Evolutionary conservation across 2,888 invertebrate genomes (phyloP).

Genomic region (Ochropleura plecta): DNA sequence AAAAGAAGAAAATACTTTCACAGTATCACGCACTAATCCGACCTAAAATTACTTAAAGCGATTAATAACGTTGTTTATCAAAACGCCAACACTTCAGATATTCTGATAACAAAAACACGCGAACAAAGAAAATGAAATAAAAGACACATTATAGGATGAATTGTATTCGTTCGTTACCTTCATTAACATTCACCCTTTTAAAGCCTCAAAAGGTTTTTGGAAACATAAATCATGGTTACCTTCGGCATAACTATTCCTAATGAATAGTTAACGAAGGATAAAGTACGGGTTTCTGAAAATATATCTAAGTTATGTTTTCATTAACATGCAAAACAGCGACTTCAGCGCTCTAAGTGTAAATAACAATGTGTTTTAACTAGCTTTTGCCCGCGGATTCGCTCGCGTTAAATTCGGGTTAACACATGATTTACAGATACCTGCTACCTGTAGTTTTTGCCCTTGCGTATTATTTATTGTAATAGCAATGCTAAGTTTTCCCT

Average conservation of each 20-base stretch:
- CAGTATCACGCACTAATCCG: constrained; percentile 59
- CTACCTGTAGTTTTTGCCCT: no score
- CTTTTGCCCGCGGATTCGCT: no score
- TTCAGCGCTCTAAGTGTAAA: neutral
- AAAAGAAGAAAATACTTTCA: constrained; percentile 7
- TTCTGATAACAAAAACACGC: constrained; percentile 72
- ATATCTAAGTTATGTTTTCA: constrained; percentile 27
- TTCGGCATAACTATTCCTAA: constrained; percentile 60
- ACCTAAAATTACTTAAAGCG: constrained; percentile 53
- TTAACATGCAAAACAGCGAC: constrained; percentile 16
- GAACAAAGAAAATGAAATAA: constrained; percentile 48
- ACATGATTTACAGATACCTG: no score
- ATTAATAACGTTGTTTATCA: constrained; percentile 72
- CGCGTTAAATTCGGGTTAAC: no score
- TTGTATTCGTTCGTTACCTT: constrained; percentile 55
- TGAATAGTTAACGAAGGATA: constrained; percentile 61
- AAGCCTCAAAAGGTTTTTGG: constrained; percentile 56
- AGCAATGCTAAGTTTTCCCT: no score
- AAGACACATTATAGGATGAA: constrained; percentile 53
- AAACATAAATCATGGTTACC: constrained; percentile 62
- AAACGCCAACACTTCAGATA: constrained; percentile 75
- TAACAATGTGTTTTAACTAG: neutral
- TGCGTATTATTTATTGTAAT: no score
- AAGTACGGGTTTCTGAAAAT: constrained; percentile 25
- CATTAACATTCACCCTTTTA: constrained; percentile 66